Evolutionary conservation across 2,888 invertebrate genomes (phyloP).

Genomic region (Drosophila dives): DNA sequence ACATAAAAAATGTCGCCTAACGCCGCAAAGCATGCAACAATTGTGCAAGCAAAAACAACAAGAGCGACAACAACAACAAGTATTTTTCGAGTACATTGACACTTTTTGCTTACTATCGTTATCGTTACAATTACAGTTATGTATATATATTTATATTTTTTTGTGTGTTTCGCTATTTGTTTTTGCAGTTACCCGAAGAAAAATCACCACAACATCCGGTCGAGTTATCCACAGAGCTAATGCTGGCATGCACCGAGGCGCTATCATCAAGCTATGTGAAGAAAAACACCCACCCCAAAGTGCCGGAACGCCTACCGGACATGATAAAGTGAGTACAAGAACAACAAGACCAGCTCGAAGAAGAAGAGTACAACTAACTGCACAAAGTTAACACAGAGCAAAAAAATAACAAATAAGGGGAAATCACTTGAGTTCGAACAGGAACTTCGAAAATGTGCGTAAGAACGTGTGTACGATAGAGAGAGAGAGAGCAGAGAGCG

Average conservation of each 20-base stretch:
- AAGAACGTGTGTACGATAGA: slow-evolving; percentile 13
- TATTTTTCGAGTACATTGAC: slow-evolving; percentile 29
- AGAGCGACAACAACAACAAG: slow-evolving; percentile 3
- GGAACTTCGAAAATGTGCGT: slow-evolving; percentile 55
- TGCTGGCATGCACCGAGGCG: slow-evolving; percentile 85
- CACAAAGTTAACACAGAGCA: slow-evolving; percentile 24
- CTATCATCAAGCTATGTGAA: slow-evolving; percentile 84
- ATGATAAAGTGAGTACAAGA: slow-evolving; percentile 84
- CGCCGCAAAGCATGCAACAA: slow-evolving; percentile 76
- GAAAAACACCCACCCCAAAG: slow-evolving; percentile 85
- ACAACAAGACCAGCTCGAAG: slow-evolving; percentile 16
- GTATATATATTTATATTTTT: slow-evolving; percentile 19
- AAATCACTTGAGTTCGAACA: slow-evolving; percentile 56
- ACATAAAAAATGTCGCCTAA: slow-evolving; percentile 36
- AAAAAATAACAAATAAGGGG: slow-evolving; percentile 35
- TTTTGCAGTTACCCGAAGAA: slow-evolving; percentile 84
- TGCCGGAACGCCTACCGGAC: slow-evolving; percentile 85
- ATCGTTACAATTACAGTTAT: slow-evolving; percentile 14
- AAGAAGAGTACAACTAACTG: slow-evolving; percentile 25
- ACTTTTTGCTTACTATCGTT: slow-evolving; percentile 40
- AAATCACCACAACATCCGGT: slow-evolving; percentile 85
- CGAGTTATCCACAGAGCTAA: slow-evolving; percentile 85
- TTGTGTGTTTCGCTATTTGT: slow-evolving; percentile 33
- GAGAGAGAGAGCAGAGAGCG: neutral
- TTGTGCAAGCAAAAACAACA: slow-evolving; percentile 49